These are phyloP conservation scores for Perithous albicinctus DNA, from an alignment of 2,888 invertebrate genomes.

Conservation along the genomic window DNA sequence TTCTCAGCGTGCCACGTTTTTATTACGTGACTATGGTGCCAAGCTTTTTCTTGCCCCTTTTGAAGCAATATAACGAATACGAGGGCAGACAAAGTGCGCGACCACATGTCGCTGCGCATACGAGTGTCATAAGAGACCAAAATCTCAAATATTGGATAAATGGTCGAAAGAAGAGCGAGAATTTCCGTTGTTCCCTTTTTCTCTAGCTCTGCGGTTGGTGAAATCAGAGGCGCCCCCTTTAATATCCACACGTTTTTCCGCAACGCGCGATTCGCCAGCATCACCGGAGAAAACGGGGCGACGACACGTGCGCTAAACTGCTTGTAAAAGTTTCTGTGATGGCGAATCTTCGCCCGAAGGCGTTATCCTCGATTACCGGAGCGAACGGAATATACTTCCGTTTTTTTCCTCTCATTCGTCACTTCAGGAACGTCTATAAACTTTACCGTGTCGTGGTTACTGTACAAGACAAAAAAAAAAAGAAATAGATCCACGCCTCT, in stretches of 20 bases:
- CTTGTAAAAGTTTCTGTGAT: conserved; percentile 75
- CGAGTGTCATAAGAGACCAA: conserved; percentile 76
- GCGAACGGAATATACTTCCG: conserved; percentile 14
- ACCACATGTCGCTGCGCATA: conserved; percentile 81
- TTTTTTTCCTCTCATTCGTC: not conserved
- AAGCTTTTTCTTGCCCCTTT: conserved; percentile 66
- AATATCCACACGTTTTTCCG: conserved; percentile 67
- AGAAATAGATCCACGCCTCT: too few species aligned
- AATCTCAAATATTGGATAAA: conserved; percentile 80
- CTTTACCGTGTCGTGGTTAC: conserved; percentile 5
- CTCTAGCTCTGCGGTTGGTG: conserved; percentile 64
- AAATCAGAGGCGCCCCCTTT: conserved; percentile 63
- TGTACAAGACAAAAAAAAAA: not conserved
- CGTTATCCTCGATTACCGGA: conserved; percentile 6
- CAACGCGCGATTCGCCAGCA: conserved; percentile 52
- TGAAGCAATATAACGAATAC: conserved; percentile 58
- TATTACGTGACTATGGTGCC: conserved; percentile 77
- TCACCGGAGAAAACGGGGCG: conserved; percentile 28
- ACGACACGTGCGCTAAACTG: conserved; percentile 79
- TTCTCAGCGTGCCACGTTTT: conserved; percentile 65
- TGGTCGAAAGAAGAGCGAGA: conserved; percentile 51
- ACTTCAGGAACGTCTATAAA: conserved; percentile 20
- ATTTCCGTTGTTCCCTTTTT: conserved; percentile 22
- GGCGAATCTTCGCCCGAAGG: not conserved
- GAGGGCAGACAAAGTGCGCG: conserved; percentile 76